Conservation (phyloP, 2,113 vertebrate genomes). For the Melanocharis versteri region DNA sequence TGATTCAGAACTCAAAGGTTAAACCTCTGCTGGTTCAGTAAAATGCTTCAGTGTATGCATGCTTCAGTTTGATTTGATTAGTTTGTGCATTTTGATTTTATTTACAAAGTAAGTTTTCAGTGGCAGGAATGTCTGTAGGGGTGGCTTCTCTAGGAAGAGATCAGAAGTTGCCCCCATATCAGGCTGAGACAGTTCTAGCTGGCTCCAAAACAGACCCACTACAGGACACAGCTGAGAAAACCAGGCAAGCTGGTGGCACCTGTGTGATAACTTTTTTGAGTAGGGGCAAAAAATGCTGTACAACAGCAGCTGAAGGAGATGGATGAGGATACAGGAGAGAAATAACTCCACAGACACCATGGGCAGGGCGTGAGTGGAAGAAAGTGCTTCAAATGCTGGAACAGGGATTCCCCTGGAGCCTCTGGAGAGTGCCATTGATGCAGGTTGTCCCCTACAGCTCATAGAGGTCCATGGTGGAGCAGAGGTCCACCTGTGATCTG, state of each 20-base stretch:
- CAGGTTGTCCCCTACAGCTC: neutral
- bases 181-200: neutral
- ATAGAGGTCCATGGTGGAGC: no score
- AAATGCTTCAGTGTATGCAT: neutral
- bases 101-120: neutral
- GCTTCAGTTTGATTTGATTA: neutral
- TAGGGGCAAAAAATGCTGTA: neutral
- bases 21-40: neutral
- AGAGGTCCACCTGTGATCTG: neutral
- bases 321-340: neutral
- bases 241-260: neutral
- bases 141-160: neutral
- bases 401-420: neutral
- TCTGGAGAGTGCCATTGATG: neutral
- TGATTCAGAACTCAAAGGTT: neutral
- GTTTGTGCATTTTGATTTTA: neutral
- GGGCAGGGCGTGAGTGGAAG: neutral
- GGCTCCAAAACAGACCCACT: neutral
- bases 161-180: neutral
- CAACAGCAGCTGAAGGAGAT: neutral
- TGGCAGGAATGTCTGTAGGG: neutral
- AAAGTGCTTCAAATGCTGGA: neutral
- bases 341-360: neutral
- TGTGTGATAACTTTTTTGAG: neutral
- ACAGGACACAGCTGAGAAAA: neutral